Percentiles rank a stretch among this genome's conserved stretches.
These are phyloP conservation scores for Oreochromis mossambicus DNA, from an alignment of 2,797 vertebrate genomes.

Conservation along the genomic window DNA sequence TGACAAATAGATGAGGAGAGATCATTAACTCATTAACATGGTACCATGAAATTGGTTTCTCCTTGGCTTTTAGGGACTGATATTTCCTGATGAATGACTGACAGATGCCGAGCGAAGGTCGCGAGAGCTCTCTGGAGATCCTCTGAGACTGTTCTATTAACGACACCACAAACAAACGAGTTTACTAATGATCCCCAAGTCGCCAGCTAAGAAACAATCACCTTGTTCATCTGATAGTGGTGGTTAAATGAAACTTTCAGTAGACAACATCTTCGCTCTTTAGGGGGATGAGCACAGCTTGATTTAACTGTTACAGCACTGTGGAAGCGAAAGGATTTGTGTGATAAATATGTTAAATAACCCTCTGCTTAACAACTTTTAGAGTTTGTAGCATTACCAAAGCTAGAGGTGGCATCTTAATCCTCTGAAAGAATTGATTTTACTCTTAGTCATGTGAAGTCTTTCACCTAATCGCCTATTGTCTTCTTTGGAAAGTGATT, in stretches of 20 bases:
- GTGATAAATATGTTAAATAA: slow-evolving; percentile 93
- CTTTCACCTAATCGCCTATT: slow-evolving; percentile 7
- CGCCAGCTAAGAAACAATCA: slow-evolving; percentile 85
- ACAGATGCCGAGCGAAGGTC: slow-evolving; percentile 99
- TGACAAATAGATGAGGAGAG: slow-evolving; percentile 73
- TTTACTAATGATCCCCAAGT: slow-evolving; percentile 89
- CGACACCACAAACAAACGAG: slow-evolving; percentile 92
- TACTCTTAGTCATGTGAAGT: not conserved
- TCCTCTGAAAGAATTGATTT: slow-evolving; percentile 41
- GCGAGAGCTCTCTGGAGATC: slow-evolving; percentile 93
- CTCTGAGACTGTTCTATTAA: slow-evolving; percentile 93
- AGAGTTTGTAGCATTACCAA: slow-evolving; percentile 57
- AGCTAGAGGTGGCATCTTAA: slow-evolving; percentile 59
- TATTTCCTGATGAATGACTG: slow-evolving; percentile 99
- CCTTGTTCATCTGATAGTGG: slow-evolving; percentile 86
- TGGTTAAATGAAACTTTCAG: slow-evolving; percentile 92
- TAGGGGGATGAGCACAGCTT: slow-evolving; percentile 84
- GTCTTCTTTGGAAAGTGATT: not conserved
- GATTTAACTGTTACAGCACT: slow-evolving; percentile 78
- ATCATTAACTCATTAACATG: slow-evolving; percentile 93
- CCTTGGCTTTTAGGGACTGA: slow-evolving; percentile 93
- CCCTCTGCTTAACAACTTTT: slow-evolving; percentile 75
- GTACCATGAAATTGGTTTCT: slow-evolving; percentile 98
- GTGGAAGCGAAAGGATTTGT: slow-evolving; percentile 82
- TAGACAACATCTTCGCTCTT: slow-evolving; percentile 83